phyloP scores from a whole-genome alignment of 37 sponge, comb jelly and placozoan species.

The Amphimedon queenslandica region DNA sequence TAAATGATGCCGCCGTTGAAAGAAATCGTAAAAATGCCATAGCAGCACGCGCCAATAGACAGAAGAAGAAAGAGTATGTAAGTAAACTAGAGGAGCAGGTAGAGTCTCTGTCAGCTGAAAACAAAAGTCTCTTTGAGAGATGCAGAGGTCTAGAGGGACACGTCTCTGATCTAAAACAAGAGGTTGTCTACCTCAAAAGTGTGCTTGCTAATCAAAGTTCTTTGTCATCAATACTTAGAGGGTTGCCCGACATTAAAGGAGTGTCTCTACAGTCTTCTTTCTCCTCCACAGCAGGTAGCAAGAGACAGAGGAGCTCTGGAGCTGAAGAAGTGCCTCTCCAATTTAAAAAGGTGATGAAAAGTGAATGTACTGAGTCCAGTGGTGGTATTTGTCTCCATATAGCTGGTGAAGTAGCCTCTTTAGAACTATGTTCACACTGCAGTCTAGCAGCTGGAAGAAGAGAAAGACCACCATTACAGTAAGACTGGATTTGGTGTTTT shows the following conservation, averaged over 20 bases:
- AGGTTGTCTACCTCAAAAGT: conserved; percentile 63
- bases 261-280: conserved; percentile 38
- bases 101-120: conserved; percentile 33
- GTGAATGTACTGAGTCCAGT: too few species aligned
- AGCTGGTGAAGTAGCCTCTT: conserved; percentile 54
- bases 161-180: conserved; percentile 19
- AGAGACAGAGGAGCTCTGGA: too few species aligned
- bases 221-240: conserved; percentile 45
- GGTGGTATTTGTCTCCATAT: conserved; percentile 79
- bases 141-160: conserved; percentile 25
- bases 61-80: conserved; percentile 68
- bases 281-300: not conserved
- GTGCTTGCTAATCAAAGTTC: conserved; percentile 67
- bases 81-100: conserved; percentile 39
- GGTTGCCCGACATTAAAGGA: conserved; percentile 49
- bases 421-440: conserved; percentile 66
- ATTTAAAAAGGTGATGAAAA: too few species aligned
- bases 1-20: not conserved
- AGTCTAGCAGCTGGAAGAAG: conserved; percentile 36
- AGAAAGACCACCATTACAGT: too few species aligned
- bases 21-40: conserved; percentile 65
- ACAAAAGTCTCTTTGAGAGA: conserved; percentile 27
- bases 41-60: conserved; percentile 64
- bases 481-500: too few species aligned
- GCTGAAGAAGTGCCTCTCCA: not conserved